These are phyloP conservation scores for Temnothorax longispinosus DNA, from an alignment of 1,140 invertebrate species.

Conservation along the genomic window DNA sequence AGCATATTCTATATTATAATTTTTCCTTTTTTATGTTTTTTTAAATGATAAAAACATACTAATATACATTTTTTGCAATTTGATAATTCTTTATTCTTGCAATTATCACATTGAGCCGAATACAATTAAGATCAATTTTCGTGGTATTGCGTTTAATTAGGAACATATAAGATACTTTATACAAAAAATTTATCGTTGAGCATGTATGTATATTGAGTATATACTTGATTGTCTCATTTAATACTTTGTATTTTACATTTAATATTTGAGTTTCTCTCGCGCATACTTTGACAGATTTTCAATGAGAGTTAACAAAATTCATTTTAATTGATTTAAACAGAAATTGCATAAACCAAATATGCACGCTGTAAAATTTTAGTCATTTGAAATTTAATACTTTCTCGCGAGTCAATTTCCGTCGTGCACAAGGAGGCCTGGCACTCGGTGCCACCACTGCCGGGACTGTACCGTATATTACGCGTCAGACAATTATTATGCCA, in stretches of 20 bases:
- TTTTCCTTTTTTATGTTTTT: conserved; percentile 16
- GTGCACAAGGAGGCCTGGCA: neutral
- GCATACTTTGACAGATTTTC: neutral
- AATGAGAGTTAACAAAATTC: conserved; percentile 7
- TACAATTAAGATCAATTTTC: neutral
- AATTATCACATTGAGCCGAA: neutral
- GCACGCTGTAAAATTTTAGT: neutral
- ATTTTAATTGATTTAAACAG: conserved; percentile 3
- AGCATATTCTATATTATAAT: neutral
- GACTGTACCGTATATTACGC: conserved; percentile 74
- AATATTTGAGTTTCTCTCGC: neutral
- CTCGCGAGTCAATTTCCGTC: neutral
- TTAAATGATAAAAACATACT: neutral
- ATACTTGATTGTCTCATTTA: neutral
- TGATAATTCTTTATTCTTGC: neutral
- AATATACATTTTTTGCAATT: neutral
- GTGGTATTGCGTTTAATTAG: conserved; percentile 7
- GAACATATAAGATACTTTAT: neutral
- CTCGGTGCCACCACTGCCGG: conserved; percentile 24
- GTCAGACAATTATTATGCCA: conserved; percentile 78
- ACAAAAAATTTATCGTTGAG: conserved; percentile 1
- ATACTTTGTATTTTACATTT: neutral
- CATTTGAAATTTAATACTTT: neutral
- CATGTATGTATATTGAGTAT: too few species aligned
- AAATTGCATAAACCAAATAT: neutral